phyloP scores from a whole-genome alignment of 2,888 invertebrate genomes.

The Rotaria magnacalcarata region DNA sequence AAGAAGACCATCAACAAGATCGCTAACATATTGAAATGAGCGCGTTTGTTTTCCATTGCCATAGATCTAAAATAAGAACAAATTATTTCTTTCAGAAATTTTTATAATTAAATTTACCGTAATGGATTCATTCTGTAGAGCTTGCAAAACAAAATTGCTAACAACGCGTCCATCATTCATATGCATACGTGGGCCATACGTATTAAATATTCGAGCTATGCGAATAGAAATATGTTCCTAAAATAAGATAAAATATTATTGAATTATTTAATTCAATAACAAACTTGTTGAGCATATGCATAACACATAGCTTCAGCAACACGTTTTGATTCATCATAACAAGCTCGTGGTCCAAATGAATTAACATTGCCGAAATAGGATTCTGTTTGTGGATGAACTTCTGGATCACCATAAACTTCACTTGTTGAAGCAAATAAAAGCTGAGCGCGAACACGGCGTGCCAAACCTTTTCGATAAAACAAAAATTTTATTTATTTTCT shows the following conservation, averaged over 20 bases:
- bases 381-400: conserved; percentile 93
- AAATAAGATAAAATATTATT: conserved; percentile 43
- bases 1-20: conserved; percentile 87
- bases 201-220: conserved; percentile 96
- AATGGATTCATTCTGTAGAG: conserved; percentile 84
- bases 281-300: conserved; percentile 81
- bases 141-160: conserved; percentile 95
- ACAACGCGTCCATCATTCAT: conserved; percentile 96
- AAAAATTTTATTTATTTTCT: too few species aligned
- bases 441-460: conserved; percentile 83
- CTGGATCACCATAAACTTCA: conserved; percentile 94
- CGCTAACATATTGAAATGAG: conserved; percentile 95
- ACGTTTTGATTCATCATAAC: conserved; percentile 98
- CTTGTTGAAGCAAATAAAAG: conserved; percentile 94
- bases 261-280: too few species aligned
- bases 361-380: conserved; percentile 99
- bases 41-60: conserved; percentile 68
- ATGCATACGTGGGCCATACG: conserved; percentile 97
- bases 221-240: conserved; percentile 86
- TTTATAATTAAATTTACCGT: conserved; percentile 67
- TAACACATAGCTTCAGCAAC: conserved; percentile 91
- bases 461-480: conserved; percentile 64
- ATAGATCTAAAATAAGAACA: conserved; percentile 59
- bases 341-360: conserved; percentile 80
- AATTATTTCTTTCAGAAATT: not conserved